Conservation (phyloP, 30 jellyfish, hydroid and myxozoan genomes). For the Nemopilema nomurai region DNA sequence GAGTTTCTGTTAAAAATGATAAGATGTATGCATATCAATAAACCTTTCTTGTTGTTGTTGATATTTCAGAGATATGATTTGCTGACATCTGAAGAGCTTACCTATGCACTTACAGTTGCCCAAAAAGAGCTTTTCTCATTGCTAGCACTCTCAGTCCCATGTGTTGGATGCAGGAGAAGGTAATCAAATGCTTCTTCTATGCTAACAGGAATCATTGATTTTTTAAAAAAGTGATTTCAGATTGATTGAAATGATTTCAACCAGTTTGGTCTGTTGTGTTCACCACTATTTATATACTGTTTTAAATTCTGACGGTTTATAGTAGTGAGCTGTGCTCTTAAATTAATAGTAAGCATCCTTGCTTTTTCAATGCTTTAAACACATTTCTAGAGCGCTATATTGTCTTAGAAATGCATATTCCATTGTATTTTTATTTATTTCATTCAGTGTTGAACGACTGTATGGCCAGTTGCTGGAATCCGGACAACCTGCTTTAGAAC, state of each 20-base stretch:
- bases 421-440: background rate
- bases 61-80: conserved; percentile 65
- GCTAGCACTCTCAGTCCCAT: conserved; percentile 79
- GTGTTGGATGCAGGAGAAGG: conserved; percentile 98
- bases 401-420: no score
- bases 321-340: no score
- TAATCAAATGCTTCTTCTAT: background rate
- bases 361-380: no score
- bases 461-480: conserved; percentile 90
- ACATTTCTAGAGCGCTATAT: background rate
- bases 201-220: background rate
- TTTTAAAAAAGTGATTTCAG: no score
- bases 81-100: conserved; percentile 68
- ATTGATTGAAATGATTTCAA: no score
- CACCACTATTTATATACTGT: no score
- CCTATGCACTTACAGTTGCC: conserved; percentile 70
- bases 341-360: no score
- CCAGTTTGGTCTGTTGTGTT: no score
- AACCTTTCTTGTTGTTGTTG: no score
- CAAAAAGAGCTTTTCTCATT: conserved; percentile 80
- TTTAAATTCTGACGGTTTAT: no score
- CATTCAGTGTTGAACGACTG: conserved; percentile 90
- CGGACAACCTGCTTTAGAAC: conserved; percentile 94
- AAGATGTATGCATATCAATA: no score
- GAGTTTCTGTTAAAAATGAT: no score